Evolutionary conservation across 2,797 vertebrate genomes (phyloP).

Genomic region (Parauchenoglanis ngamensis): DNA sequence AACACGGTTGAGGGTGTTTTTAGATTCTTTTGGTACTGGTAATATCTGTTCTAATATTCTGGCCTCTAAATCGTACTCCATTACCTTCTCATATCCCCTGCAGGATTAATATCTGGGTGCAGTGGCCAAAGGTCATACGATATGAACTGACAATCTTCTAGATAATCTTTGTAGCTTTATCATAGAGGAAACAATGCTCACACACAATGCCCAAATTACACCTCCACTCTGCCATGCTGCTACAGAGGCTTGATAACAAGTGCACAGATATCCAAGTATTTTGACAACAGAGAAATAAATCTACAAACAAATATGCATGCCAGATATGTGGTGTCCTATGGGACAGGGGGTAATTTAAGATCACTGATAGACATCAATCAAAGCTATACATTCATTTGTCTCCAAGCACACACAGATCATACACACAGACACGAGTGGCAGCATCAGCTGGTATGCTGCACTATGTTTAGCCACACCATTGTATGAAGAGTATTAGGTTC

Average conservation of each 20-base stretch:
- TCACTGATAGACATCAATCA: constrained; percentile 14
- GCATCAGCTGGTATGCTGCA: constrained; percentile 62
- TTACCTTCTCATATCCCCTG: not conserved
- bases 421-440: constrained; percentile 51
- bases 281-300: constrained; percentile 1
- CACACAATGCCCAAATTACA: not conserved
- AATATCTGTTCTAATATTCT: not conserved
- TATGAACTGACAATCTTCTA: constrained; percentile 9
- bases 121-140: not conserved
- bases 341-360: not conserved
- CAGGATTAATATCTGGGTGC: not conserved
- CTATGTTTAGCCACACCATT: constrained; percentile 67
- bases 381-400: constrained; percentile 14
- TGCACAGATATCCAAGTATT: not conserved
- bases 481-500: constrained; percentile 65
- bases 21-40: not conserved
- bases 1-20: constrained; percentile 1
- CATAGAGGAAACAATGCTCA: constrained; percentile 16
- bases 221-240: not conserved
- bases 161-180: constrained; percentile 3
- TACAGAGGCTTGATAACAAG: not conserved
- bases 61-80: constrained; percentile 19
- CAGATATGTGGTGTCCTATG: not conserved
- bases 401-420: constrained; percentile 1
- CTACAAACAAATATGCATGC: not conserved